Conservation (phyloP, 2,888 invertebrate genomes). For the Dromius quadrimaculatus region DNA sequence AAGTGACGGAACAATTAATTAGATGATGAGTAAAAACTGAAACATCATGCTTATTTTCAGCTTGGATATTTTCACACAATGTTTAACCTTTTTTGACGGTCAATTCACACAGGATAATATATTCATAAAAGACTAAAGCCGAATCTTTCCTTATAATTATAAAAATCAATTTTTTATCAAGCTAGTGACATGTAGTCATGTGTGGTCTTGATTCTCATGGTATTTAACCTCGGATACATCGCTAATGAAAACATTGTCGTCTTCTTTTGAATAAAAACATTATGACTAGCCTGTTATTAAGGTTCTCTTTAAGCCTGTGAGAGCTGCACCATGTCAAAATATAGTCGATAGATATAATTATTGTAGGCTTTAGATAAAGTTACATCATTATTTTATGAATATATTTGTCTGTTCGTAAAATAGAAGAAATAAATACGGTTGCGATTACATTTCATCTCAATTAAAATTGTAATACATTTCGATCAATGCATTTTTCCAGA, state of each 20-base stretch:
- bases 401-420: too few relatives aligned
- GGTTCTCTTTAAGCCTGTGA: slow-evolving; percentile 18
- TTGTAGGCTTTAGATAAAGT: too few relatives aligned
- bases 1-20: slow-evolving; percentile 31
- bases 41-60: slow-evolving; percentile 31
- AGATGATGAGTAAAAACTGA: slow-evolving; percentile 17
- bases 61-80: not conserved
- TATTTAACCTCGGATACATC: not conserved
- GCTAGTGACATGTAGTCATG: slow-evolving; percentile 38
- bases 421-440: too few relatives aligned
- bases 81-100: too few relatives aligned
- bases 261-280: slow-evolving; percentile 32
- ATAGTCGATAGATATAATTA: too few relatives aligned
- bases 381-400: too few relatives aligned
- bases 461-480: too few relatives aligned
- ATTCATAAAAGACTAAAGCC: slow-evolving; percentile 28
- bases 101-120: too few relatives aligned
- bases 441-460: too few relatives aligned
- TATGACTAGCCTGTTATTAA: slow-evolving; percentile 28
- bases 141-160: slow-evolving; percentile 40
- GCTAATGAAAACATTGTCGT: slow-evolving; percentile 42
- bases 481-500: too few relatives aligned
- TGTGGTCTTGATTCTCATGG: slow-evolving; percentile 41
- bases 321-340: too few relatives aligned
- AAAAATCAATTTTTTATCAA: slow-evolving; percentile 32